These are phyloP conservation scores for Chaetogeoica ovagalla DNA, from an alignment of 2,888 invertebrate genomes.

Conservation along the genomic window DNA sequence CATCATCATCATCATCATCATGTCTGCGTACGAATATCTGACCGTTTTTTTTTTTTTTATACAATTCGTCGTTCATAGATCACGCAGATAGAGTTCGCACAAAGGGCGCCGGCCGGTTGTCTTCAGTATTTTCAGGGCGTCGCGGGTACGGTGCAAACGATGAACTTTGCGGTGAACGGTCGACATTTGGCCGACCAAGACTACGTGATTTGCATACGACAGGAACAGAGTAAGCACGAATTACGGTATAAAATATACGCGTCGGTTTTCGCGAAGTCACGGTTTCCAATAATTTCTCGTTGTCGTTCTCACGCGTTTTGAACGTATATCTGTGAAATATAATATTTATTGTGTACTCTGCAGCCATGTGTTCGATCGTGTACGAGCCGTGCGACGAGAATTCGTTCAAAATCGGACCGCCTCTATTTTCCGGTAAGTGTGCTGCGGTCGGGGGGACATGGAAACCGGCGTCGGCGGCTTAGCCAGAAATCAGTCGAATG, in stretches of 20 bases:
- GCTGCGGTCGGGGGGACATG: too few relatives aligned
- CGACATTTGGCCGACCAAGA: slow-evolving; percentile 78
- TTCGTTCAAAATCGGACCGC: slow-evolving; percentile 74
- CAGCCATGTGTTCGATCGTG: slow-evolving; percentile 72
- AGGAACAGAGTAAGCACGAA: slow-evolving; percentile 57
- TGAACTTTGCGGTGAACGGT: slow-evolving; percentile 82
- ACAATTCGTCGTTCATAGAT: slow-evolving; percentile 61
- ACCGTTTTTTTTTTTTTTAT: too few relatives aligned
- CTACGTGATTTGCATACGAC: slow-evolving; percentile 74
- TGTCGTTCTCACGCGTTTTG: too few relatives aligned
- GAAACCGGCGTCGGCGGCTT: too few relatives aligned
- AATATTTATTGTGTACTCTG: not conserved
- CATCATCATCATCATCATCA: too few relatives aligned
- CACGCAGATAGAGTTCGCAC: slow-evolving; percentile 75
- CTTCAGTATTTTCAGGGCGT: slow-evolving; percentile 71
- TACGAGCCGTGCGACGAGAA: slow-evolving; percentile 76
- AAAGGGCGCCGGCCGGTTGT: slow-evolving; percentile 77
- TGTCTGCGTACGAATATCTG: too few relatives aligned
- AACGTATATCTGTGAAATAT: too few relatives aligned
- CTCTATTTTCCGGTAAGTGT: slow-evolving; percentile 55
- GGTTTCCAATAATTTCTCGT: too few relatives aligned
- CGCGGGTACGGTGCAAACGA: slow-evolving; percentile 71
- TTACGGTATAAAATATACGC: not conserved
- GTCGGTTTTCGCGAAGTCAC: too few relatives aligned
- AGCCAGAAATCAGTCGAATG: too few relatives aligned